These are phyloP conservation scores for Trissolcus brochymenae DNA, from an alignment of 2,888 invertebrate genomes.

Conservation along the genomic window DNA sequence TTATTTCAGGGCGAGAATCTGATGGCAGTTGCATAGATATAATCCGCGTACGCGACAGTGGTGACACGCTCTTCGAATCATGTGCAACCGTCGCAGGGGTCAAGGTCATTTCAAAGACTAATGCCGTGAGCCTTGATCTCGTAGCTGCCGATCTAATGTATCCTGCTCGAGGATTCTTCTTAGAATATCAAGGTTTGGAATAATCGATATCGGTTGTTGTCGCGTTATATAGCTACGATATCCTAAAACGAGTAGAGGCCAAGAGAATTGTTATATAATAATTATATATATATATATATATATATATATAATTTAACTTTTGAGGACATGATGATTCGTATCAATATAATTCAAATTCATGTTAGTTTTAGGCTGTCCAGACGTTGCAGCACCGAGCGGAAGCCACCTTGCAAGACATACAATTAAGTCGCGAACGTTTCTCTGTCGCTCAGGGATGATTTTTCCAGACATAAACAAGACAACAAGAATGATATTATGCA, in stretches of 20 bases:
- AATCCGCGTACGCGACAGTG: constrained; percentile 70
- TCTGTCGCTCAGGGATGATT: constrained; percentile 83
- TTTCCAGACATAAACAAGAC: constrained; percentile 83
- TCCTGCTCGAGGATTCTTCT: constrained; percentile 71
- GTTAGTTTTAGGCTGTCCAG: constrained; percentile 84
- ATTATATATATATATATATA: too few relatives aligned
- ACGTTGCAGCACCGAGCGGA: constrained; percentile 81
- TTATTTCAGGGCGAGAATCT: constrained; percentile 64
- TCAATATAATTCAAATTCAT: too few relatives aligned
- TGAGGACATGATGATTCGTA: too few relatives aligned
- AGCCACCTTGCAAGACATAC: constrained; percentile 84
- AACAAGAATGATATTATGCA: constrained; percentile 81
- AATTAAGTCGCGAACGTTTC: constrained; percentile 81
- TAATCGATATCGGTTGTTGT: too few relatives aligned
- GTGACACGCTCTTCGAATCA: constrained; percentile 70
- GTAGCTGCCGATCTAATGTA: constrained; percentile 67
- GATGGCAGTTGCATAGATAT: constrained; percentile 73
- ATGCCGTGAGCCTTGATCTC: constrained; percentile 70
- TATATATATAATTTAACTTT: too few relatives aligned
- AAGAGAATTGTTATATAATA: too few relatives aligned
- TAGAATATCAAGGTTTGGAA: constrained; percentile 72
- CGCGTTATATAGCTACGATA: too few relatives aligned
- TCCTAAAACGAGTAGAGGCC: too few relatives aligned
- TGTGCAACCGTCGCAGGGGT: constrained; percentile 71
- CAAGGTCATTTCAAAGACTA: constrained; percentile 69